Conservation (phyloP, 2,888 invertebrate species). For the Athalia rosae region DNA sequence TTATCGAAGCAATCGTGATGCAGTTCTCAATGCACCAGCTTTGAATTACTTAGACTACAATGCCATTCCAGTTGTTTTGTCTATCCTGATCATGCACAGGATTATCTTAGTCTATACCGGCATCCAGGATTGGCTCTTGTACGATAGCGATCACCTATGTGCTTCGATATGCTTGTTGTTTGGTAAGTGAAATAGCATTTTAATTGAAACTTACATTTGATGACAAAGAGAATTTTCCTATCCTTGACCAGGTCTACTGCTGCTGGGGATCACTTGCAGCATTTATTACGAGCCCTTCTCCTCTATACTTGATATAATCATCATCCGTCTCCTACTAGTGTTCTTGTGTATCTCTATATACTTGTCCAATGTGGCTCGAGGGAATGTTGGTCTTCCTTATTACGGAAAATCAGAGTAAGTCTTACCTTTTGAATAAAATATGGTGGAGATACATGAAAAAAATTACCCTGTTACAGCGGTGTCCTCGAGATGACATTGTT, state of each 20-base stretch:
- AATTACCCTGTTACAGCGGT: constrained; percentile 14
- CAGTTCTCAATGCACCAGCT: too few species aligned
- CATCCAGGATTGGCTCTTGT: constrained; percentile 24
- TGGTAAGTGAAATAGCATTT: background rate
- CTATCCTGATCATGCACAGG: constrained; percentile 40
- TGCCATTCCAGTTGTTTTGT: constrained; percentile 10
- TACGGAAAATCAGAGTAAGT: constrained; percentile 38
- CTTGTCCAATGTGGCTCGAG: constrained; percentile 10
- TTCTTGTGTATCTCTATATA: constrained; percentile 30
- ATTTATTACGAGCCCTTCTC: constrained; percentile 43
- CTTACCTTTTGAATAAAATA: background rate
- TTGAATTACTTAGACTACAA: background rate
- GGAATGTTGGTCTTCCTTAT: constrained; percentile 15
- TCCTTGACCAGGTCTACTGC: constrained; percentile 21
- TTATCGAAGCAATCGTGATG: constrained; percentile 1
- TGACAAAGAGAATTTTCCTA: background rate
- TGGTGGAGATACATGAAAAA: background rate
- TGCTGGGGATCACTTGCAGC: constrained; percentile 32
- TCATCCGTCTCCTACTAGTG: constrained; percentile 6
- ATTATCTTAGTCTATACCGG: constrained; percentile 18
- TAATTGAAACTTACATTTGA: background rate
- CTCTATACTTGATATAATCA: constrained; percentile 8
- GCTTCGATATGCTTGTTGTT: constrained; percentile 19
- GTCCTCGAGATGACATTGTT: constrained; percentile 5
- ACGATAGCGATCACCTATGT: constrained; percentile 16